phyloP scores from a whole-genome alignment of 2,888 invertebrate genomes.

The Thyatira batis region DNA sequence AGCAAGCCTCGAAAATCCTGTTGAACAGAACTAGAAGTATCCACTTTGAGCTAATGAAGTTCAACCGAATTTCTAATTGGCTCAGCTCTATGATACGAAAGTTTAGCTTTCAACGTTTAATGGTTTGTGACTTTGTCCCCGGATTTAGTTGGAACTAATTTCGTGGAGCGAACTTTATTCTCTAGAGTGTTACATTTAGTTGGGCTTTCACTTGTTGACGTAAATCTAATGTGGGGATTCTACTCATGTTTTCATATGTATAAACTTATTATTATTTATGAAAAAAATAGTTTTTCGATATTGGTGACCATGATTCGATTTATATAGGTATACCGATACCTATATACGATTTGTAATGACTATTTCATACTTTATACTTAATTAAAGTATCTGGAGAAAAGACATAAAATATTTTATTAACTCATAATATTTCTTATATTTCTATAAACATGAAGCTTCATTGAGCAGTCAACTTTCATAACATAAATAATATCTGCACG shows the following conservation, averaged over 20 bases:
- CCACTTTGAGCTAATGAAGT: conserved; percentile 43
- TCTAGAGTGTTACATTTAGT: conserved; percentile 12
- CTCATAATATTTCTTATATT: background rate
- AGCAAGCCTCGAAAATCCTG: background rate
- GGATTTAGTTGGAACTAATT: conserved; percentile 51
- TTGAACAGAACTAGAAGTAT: conserved; percentile 13
- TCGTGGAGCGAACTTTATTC: conserved; percentile 37
- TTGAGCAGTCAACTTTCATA: background rate
- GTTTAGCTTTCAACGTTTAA: conserved; percentile 52
- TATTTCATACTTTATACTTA: background rate
- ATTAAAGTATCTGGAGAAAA: background rate
- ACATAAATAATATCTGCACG: background rate
- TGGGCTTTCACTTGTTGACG: conserved; percentile 8
- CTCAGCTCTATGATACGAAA: conserved; percentile 44
- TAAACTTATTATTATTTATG: background rate
- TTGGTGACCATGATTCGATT: too few species aligned
- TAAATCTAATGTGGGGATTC: conserved; percentile 3
- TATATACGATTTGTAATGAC: too few species aligned
- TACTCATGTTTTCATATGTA: background rate
- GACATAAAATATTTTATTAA: background rate
- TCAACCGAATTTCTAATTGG: conserved; percentile 51
- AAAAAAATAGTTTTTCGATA: background rate
- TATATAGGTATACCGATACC: too few species aligned
- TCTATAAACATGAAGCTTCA: background rate
- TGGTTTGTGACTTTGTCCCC: conserved; percentile 54